phyloP scores from a whole-genome alignment of 2,113 vertebrate species.

The Ammospiza nelsoni region DNA sequence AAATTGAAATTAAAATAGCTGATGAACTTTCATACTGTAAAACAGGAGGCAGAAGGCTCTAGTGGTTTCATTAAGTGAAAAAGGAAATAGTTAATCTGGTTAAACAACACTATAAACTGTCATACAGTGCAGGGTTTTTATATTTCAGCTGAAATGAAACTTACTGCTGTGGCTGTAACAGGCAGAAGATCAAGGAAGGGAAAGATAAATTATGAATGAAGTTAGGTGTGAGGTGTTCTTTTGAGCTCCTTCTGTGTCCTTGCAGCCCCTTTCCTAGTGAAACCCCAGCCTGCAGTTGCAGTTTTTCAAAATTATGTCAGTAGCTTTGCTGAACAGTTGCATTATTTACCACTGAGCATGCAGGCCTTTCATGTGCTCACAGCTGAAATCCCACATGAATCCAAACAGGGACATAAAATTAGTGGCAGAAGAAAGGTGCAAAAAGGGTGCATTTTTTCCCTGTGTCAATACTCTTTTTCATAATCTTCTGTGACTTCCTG shows the following conservation, averaged over 20 bases:
- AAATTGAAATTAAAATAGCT: neutral
- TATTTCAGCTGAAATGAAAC: neutral
- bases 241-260: neutral
- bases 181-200: neutral
- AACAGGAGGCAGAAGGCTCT: neutral
- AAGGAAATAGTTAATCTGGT: neutral
- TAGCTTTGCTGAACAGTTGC: neutral
- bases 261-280: neutral
- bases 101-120: neutral
- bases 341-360: neutral
- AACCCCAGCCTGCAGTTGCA: neutral
- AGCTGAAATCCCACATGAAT: neutral
- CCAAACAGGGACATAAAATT: neutral
- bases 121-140: neutral
- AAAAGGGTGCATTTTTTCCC: neutral
- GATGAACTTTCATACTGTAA: neutral
- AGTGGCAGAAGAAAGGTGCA: neutral
- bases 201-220: neutral
- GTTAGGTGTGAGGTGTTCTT: neutral
- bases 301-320: neutral
- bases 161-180: neutral
- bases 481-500: neutral
- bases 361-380: neutral
- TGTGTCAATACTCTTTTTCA: neutral
- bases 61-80: neutral